A percentile compares a stretch with the other conserved stretches of the same genome.
Conservation (phyloP, 2,113 vertebrate species). For the Serinus canaria region DNA sequence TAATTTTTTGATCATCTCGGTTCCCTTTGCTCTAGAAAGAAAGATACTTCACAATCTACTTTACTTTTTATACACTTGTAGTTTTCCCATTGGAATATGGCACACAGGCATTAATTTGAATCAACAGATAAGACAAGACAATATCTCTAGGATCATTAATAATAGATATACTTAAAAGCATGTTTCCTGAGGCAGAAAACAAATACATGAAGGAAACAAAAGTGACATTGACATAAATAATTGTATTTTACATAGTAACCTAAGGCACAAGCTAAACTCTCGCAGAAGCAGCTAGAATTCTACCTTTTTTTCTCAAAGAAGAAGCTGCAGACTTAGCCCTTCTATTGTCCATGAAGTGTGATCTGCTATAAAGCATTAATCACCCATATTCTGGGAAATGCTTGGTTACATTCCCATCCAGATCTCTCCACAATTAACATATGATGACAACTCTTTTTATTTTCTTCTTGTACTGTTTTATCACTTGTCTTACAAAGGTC, state of each 20-base stretch:
- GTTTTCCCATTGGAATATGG: neutral
- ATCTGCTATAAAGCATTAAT: neutral
- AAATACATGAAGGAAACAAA: slow-evolving; percentile 11
- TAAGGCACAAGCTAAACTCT: slow-evolving; percentile 6
- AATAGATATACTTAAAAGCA: neutral
- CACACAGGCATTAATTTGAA: slow-evolving; percentile 5
- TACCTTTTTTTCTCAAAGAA: neutral
- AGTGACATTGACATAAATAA: slow-evolving; percentile 47
- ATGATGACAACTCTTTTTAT: neutral
- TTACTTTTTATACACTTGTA: neutral
- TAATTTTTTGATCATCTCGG: neutral
- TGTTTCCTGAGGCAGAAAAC: neutral
- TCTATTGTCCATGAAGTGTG: neutral
- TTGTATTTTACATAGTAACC: slow-evolving; percentile 4
- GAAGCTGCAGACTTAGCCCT: neutral
- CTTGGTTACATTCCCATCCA: neutral
- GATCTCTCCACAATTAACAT: neutral
- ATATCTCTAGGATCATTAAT: slow-evolving; percentile 22
- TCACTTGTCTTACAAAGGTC: neutral
- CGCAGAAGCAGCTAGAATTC: neutral
- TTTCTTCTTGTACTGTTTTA: neutral
- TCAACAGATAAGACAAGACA: neutral
- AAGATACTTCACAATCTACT: neutral
- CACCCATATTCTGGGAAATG: neutral
- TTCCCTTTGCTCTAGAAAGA: neutral